A percentile compares a stretch with the other conserved stretches of the same genome.
These are phyloP conservation scores for Odiellus spinosus DNA, from an alignment of 2,888 invertebrate genomes.

Conservation along the genomic window DNA sequence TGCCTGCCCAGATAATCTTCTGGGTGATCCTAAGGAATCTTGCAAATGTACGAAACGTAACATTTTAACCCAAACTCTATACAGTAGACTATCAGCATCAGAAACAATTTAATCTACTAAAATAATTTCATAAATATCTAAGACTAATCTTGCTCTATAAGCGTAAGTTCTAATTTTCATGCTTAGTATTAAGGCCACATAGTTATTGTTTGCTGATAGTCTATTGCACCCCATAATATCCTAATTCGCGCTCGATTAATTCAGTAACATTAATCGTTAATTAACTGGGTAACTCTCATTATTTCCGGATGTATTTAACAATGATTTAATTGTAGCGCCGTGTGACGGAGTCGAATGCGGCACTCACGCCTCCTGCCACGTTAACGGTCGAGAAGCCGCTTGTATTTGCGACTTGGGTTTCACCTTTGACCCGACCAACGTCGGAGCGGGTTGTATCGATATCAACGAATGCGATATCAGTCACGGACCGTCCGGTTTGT, in stretches of 20 bases:
- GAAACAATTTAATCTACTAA: too few relatives aligned
- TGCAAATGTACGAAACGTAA: slow-evolving; percentile 22
- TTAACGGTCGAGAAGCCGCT: slow-evolving; percentile 71
- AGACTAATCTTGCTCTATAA: too few relatives aligned
- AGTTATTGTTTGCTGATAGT: too few relatives aligned
- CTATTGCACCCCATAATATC: too few relatives aligned
- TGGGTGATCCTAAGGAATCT: slow-evolving; percentile 22
- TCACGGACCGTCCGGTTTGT: slow-evolving; percentile 60
- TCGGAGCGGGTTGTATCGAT: slow-evolving; percentile 77
- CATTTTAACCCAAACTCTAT: too few relatives aligned
- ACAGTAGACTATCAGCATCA: too few relatives aligned
- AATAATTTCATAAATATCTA: too few relatives aligned
- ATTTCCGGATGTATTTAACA: not conserved
- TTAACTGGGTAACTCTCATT: not conserved
- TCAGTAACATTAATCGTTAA: not conserved
- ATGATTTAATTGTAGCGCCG: slow-evolving; percentile 38
- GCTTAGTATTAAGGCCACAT: too few relatives aligned
- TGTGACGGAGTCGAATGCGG: slow-evolving; percentile 83
- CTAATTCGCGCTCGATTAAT: too few relatives aligned
- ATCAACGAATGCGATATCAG: slow-evolving; percentile 73
- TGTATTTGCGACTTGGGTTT: slow-evolving; percentile 61
- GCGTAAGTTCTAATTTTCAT: too few relatives aligned
- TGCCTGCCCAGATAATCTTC: slow-evolving; percentile 22
- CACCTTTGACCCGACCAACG: slow-evolving; percentile 77
- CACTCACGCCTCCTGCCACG: slow-evolving; percentile 71